A percentile compares a stretch with the other conserved stretches of the same genome.
Evolutionary conservation across 1,140 invertebrate species (phyloP).

Genomic region (Atopsyche davidsoni): DNA sequence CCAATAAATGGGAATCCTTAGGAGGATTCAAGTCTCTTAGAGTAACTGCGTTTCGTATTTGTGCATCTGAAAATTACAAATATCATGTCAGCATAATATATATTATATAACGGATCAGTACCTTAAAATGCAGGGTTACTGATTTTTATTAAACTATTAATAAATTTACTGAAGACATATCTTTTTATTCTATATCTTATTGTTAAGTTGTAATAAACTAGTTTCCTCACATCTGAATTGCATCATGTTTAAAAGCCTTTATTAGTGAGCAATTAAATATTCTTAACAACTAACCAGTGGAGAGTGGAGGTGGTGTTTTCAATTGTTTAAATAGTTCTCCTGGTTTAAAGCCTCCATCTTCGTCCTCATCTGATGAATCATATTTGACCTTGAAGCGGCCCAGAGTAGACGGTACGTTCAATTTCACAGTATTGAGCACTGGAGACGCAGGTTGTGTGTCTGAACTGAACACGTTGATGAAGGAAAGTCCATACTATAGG

Average conservation of each 20-base stretch:
- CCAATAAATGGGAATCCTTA: constrained; percentile 35
- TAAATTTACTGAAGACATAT: too few relatives aligned
- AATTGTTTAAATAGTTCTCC: constrained; percentile 39
- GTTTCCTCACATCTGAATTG: too few relatives aligned
- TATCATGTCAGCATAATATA: neutral
- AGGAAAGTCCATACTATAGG: constrained; percentile 66
- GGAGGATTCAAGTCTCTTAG: constrained; percentile 34
- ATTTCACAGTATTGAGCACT: neutral
- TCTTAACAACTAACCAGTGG: constrained; percentile 18
- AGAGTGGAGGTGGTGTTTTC: constrained; percentile 14
- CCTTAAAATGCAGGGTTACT: neutral
- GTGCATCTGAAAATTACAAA: constrained; percentile 34
- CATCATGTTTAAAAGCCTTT: too few relatives aligned
- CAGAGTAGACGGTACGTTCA: constrained; percentile 30
- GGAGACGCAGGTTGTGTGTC: constrained; percentile 28
- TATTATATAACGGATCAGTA: neutral
- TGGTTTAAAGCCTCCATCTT: constrained; percentile 41
- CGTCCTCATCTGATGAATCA: constrained; percentile 48
- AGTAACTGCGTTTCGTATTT: constrained; percentile 41
- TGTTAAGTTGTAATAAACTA: neutral
- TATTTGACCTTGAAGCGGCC: constrained; percentile 59
- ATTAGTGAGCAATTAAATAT: too few relatives aligned
- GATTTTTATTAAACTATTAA: constrained; percentile 4
- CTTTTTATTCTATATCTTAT: neutral
- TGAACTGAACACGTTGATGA: constrained; percentile 62